A percentile compares a stretch with the other conserved stretches of the same genome.
Evolutionary conservation across 1,140 invertebrate genomes (phyloP).

Genomic region (Choristoneura fumiferana): DNA sequence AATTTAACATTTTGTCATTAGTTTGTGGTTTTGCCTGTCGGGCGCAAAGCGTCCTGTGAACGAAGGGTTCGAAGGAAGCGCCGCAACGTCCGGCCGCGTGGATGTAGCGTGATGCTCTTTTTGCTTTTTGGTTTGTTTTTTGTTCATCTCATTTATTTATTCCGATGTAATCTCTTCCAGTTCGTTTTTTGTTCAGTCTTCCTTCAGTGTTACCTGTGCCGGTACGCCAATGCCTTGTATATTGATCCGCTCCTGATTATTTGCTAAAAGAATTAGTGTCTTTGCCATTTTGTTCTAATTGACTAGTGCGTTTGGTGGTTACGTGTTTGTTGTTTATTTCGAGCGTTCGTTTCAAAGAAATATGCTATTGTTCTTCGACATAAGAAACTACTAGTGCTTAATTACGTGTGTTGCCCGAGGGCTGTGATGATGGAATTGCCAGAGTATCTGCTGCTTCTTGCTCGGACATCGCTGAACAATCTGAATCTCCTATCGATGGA

Average conservation of each 20-base stretch:
- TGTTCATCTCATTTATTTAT: slow-evolving; percentile 79
- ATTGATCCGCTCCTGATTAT: slow-evolving; percentile 21
- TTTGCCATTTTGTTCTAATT: slow-evolving; percentile 36
- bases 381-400: slow-evolving; percentile 27
- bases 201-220: slow-evolving; percentile 76
- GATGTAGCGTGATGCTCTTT: slow-evolving; percentile 75
- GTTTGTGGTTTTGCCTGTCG: slow-evolving; percentile 20
- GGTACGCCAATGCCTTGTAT: slow-evolving; percentile 63
- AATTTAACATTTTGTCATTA: neutral
- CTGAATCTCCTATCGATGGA: slow-evolving; percentile 63
- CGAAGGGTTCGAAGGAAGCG: slow-evolving; percentile 68
- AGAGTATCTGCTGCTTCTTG: slow-evolving; percentile 64
- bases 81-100: slow-evolving; percentile 76
- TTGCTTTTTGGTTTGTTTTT: slow-evolving; percentile 74
- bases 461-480: slow-evolving; percentile 52
- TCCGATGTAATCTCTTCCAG: slow-evolving; percentile 79
- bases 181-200: slow-evolving; percentile 78
- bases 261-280: slow-evolving; percentile 23
- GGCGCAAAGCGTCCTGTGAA: slow-evolving; percentile 48
- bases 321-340: slow-evolving; percentile 12
- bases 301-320: slow-evolving; percentile 13
- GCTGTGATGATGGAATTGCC: slow-evolving; percentile 73
- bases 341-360: neutral
- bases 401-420: slow-evolving; percentile 27
- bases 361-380: slow-evolving; percentile 27